Evolutionary conservation across 1,140 invertebrate genomes (phyloP).

Genomic region (Mercenaria mercenaria): DNA sequence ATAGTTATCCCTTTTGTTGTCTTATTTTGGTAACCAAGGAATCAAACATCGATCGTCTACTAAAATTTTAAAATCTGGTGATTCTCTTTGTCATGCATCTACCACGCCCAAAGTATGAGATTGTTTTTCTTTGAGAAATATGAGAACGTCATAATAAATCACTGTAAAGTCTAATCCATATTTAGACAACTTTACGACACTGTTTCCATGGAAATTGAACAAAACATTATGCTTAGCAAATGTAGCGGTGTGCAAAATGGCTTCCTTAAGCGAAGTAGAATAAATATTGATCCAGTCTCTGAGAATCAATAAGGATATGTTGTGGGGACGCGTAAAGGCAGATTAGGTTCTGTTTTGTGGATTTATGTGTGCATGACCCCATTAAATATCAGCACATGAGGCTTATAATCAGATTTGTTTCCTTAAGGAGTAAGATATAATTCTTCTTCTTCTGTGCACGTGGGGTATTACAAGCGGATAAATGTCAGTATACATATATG

Average conservation of each 20-base stretch:
- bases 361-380: background rate
- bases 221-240: constrained; percentile 6
- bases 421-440: background rate
- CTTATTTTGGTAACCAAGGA: too few relatives aligned
- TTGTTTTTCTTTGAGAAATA: too few relatives aligned
- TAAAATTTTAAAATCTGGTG: background rate
- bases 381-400: background rate
- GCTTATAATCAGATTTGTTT: background rate
- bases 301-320: background rate
- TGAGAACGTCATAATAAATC: too few relatives aligned
- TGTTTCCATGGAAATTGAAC: constrained; percentile 40
- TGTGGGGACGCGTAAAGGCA: background rate
- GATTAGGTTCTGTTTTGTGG: background rate
- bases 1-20: too few relatives aligned
- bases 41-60: too few relatives aligned
- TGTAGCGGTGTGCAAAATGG: background rate
- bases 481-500: too few relatives aligned
- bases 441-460: background rate
- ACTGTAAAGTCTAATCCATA: too few relatives aligned
- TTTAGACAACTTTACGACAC: background rate
- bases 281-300: background rate
- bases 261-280: background rate
- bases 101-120: too few relatives aligned
- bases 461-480: too few relatives aligned
- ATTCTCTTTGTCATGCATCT: background rate